Evolutionary conservation across 2,797 vertebrate genomes (phyloP), one percentile per base, ranked within the genome.

Genomic region (Melanotaenia boesemani): DNA sequence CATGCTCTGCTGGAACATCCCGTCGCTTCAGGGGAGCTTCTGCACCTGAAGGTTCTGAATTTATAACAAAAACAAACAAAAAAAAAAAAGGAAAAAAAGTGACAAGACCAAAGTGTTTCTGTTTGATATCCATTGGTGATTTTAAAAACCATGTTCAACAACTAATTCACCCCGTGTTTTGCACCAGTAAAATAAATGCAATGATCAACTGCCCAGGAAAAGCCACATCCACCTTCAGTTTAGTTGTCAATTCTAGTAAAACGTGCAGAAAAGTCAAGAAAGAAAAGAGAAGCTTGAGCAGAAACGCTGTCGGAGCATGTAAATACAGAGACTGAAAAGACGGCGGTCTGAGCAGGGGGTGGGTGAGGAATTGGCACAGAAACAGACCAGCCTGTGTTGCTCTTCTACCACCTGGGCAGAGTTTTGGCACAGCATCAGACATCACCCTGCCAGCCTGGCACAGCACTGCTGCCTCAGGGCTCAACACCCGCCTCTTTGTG

Each of bases 331-430:
- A 70, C 72, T 77, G 74, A 73, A 67, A 74, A 86, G 83, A 80
- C 75, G 80, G 90, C 74, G 83, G 88, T 83, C 85, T 72, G 74
- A 78, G 67, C 1, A 56, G 76, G 82, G 72, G 85, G 79, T 67
- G 78, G 70, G 46, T 71, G 80, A 65, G 70, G 77, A 87, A 70
- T 87, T 94, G 93, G 94, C 91, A 91, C 76, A 78, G 87, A 91
- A 93, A 95, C 93, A 95, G 88, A 89, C 83, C 87, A 90, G 90
- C 82, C 93, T 94, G 92, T 94, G 94, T 93, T 93, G 91, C 87
- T 88, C 87, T 90, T 90, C 91, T 77, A 88, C 92, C 94, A 95
- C 94, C 94, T 94, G 93, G 92, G 91, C 88, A 91, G 91, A 87
- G 76, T 88, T 86, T 90, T 95, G 94, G 94, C 92, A 90, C 86